Base-by-base conservation (phyloP, 2,113 vertebrate genomes). In the Corythoichthys intestinalis region DNA sequence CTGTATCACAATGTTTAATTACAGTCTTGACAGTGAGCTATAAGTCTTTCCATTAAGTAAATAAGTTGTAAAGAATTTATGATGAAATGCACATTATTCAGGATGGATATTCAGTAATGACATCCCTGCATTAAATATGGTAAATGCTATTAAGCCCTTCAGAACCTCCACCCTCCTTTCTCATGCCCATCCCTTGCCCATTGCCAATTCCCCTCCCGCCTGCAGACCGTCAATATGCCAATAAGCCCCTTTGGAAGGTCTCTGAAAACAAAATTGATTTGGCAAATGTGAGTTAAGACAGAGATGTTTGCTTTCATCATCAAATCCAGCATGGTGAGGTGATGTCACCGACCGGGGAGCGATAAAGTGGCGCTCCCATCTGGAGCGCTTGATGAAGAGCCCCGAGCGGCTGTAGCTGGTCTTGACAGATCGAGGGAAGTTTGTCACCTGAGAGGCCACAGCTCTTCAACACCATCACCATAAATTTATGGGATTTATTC, bases 291-390 rank as follows among this genome's bases (percentile, higher is more conserved):
- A 96, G 94, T 89, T 93, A 93, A 96, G 96, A 98, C 94, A 97
- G 94, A 98, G 98, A 94, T 96, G 95, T 97, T 98, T 98, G 95
- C 96, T 96, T 98, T 97, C 96, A 96, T 98, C 96, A 96, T 99
- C 96, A 97, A 95, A 97, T 96, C 94, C 88, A 6, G 88, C 89
- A 89, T 91, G 83, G 94, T 87, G 90, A 94, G 95, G 94, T 99
- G 96, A 99, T 98, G 97, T 98, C 96, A 97, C 95, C 93, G 91
- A 91, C 95, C 93, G 50, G 94, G 95, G 94, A 97, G 91, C 92
- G 93, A 97, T 98, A 96, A 98, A 96, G 93, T 90, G 92, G 90
- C 86, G 89, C 83, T 91, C 88, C 94, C 96, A 96, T 97, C 94
- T 96, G 94, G 94, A 94, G 91, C 85, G 76, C 85, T 92, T 96